Base-by-base conservation (phyloP, 2,797 vertebrate species). In the Cercopithecus hamlyni region DNA sequence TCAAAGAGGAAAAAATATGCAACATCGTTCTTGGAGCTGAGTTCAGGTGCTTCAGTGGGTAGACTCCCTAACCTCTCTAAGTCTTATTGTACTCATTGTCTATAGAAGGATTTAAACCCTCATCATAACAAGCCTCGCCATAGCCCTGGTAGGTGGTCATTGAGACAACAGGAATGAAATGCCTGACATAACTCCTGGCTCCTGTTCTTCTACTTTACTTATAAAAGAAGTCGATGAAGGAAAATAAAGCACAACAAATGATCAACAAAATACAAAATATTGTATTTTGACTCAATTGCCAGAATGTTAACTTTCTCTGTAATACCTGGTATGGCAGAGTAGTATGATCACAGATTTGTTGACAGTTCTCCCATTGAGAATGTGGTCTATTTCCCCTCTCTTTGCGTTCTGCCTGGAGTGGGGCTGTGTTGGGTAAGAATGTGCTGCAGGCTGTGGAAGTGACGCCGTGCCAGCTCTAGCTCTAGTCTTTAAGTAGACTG, bases 101-200 rank as follows among this genome's bases (percentile, higher is more conserved):
- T 33, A 5, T 2, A 27, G 6, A n/a, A 8, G 9, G 50, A 12
- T 57, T 50, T 72, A 30, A 14, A 20, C 30, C 27, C 30, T 90
- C 12, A 2, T 4, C 2, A 2, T 0, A 24, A 19, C 0, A 26
- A 89, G 33, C 52, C 19, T 17, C 7, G 0, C 4, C 2, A 0
- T 15, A 8, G 33, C 2, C 12, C 55, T 5, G 4, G 4, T 3
- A 61, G 26, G 43, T 10, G n/a, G 0, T n/a, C 39, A 19, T 33
- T 14, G 15, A 84, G 48, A 81, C 8, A 5, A 12, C 26, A 2
- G 11, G 33, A n/a, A 27, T 73, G 50, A 57, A 70, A 58, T 48
- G 5, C 15, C 45, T 12, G 17, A 14, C 13, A 43, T 58, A 93
- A 77, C 79, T 45, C 24, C 19, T 55, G 43, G 36, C 6, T 43